These are phyloP conservation scores for Cyprinodon brontotheroides DNA, from an alignment of 2,113 vertebrate genomes.

Conservation along the genomic window DNA sequence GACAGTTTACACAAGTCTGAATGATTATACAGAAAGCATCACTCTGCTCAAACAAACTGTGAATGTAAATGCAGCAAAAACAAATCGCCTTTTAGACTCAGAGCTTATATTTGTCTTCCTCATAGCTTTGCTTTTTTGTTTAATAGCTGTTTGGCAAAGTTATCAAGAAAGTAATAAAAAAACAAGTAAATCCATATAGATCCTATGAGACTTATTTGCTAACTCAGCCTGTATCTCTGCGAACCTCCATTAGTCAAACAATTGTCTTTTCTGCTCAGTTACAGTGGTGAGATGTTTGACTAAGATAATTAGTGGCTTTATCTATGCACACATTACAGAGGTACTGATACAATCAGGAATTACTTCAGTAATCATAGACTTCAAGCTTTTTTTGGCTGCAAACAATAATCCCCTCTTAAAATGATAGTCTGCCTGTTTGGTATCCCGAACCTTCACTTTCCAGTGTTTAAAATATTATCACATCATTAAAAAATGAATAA, in stretches of 20 bases:
- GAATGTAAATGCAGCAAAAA: constrained; percentile 15
- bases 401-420: not conserved
- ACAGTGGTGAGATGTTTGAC: not conserved
- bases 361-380: constrained; percentile 6
- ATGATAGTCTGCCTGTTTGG: not conserved
- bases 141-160: constrained; percentile 31
- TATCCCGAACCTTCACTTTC: not conserved
- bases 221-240: constrained; percentile 39
- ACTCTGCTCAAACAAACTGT: constrained; percentile 1
- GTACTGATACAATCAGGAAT: constrained; percentile 1
- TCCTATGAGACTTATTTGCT: constrained; percentile 22
- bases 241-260: not conserved
- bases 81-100: not conserved
- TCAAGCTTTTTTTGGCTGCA: constrained; percentile 1
- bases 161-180: constrained; percentile 4
- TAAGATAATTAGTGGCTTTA: not conserved
- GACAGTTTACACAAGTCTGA: constrained; percentile 3
- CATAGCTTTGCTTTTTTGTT: not conserved
- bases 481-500: not conserved
- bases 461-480: not conserved
- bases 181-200: constrained; percentile 1
- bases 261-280: not conserved
- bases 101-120: not conserved
- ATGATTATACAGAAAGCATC: constrained; percentile 1
- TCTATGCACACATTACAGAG: not conserved